Evolutionary conservation across 2,888 invertebrate species (phyloP).

Genomic region (Ophioninae sp.): DNA sequence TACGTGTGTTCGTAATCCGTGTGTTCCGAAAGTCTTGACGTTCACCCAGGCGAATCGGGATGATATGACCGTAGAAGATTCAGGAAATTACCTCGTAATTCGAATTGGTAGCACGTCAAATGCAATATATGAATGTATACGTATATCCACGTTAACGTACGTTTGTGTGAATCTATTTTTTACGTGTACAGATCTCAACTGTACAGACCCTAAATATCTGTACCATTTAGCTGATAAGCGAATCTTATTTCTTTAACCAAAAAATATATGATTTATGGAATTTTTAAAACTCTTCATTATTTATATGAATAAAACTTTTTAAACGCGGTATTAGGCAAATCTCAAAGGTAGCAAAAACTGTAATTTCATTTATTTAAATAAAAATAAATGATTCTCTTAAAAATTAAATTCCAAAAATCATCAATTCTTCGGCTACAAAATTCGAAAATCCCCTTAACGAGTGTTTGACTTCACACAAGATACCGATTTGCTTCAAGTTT

Average conservation of each 20-base stretch:
- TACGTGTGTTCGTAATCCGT: conserved; percentile 18
- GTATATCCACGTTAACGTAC: neutral
- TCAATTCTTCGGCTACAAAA: no score
- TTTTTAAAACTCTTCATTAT: no score
- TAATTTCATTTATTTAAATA: no score
- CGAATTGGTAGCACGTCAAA: conserved; percentile 21
- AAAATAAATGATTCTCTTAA: no score
- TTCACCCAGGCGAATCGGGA: conserved; percentile 47
- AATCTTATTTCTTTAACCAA: neutral
- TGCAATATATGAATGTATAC: conserved; percentile 24
- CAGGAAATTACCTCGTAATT: conserved; percentile 49
- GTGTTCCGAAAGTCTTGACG: conserved; percentile 34
- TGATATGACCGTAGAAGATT: conserved; percentile 41
- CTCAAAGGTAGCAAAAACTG: no score
- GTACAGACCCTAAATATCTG: neutral
- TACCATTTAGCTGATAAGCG: neutral
- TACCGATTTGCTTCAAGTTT: no score
- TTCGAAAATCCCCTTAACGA: no score
- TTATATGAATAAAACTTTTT: no score
- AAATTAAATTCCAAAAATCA: no score
- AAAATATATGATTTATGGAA: no score
- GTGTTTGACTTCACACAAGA: no score
- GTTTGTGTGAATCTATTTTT: neutral
- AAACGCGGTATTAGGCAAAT: no score
- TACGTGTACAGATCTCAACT: neutral